Evolutionary conservation across 2,888 invertebrate species (phyloP).

Genomic region (Bombylius major): DNA sequence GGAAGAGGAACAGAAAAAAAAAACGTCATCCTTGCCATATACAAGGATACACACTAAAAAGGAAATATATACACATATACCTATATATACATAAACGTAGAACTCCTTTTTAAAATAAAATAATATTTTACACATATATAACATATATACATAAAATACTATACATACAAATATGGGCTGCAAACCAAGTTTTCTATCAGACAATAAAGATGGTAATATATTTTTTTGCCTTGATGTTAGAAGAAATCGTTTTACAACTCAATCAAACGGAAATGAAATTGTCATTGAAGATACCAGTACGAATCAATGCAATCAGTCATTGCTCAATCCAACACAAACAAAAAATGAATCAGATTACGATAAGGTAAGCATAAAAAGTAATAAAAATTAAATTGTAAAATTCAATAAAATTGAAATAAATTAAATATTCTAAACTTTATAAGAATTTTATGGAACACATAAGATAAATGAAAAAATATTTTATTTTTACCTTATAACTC

Average conservation of each 20-base stretch:
- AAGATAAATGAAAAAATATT: no score
- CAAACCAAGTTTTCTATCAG: slow-evolving; percentile 19
- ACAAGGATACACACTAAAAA: no score
- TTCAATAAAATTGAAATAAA: not conserved
- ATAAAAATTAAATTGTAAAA: not conserved
- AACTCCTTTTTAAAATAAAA: no score
- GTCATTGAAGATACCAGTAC: slow-evolving; percentile 20
- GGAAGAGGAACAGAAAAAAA: no score
- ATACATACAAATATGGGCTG: slow-evolving; percentile 18
- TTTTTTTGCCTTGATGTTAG: slow-evolving; percentile 32
- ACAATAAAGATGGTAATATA: slow-evolving; percentile 29
- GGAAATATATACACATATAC: no score
- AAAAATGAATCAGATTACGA: slow-evolving; percentile 34
- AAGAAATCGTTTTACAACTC: slow-evolving; percentile 24
- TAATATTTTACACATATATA: no score
- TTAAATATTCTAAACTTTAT: not conserved
- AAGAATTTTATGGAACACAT: no score
- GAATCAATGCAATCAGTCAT: slow-evolving; percentile 31
- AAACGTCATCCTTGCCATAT: no score
- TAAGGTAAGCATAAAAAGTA: slow-evolving; percentile 23
- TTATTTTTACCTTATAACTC: no score
- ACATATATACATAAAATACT: no score
- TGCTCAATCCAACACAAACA: slow-evolving; percentile 30
- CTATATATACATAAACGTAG: no score
- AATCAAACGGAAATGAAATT: slow-evolving; percentile 23